A percentile compares a stretch with the other conserved stretches of the same genome.
These are phyloP conservation scores for Colletes gigas DNA, from an alignment of 1,140 invertebrate genomes.

Conservation along the genomic window DNA sequence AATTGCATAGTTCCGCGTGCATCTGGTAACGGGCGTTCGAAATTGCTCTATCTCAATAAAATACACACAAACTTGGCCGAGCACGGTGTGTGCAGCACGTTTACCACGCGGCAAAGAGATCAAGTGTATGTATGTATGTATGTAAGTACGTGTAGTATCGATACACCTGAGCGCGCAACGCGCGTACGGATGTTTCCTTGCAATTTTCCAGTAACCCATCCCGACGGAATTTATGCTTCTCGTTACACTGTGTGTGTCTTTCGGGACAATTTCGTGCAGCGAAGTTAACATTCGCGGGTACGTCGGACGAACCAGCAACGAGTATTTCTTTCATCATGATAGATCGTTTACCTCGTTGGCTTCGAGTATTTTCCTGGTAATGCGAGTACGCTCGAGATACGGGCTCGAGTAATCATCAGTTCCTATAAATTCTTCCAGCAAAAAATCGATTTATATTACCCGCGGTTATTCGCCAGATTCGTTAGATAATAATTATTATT, in stretches of 20 bases:
- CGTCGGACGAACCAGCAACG: neutral
- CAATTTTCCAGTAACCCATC: constrained; percentile 15
- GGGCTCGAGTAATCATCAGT: neutral
- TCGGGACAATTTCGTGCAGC: constrained; percentile 11
- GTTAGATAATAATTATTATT: no score
- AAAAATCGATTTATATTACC: neutral
- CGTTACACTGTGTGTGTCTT: constrained; percentile 4
- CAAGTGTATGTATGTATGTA: neutral
- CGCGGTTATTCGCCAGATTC: no score
- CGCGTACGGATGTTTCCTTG: constrained; percentile 19
- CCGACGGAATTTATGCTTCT: constrained; percentile 30
- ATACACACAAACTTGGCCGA: neutral
- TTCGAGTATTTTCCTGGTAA: neutral
- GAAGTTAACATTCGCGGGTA: constrained; percentile 23
- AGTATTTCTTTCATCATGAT: constrained; percentile 37
- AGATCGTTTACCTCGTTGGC: constrained; percentile 2
- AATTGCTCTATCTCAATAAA: constrained; percentile 38
- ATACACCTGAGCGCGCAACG: constrained; percentile 27
- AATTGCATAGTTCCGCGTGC: constrained; percentile 14
- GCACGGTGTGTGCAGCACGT: neutral
- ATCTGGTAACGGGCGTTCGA: neutral
- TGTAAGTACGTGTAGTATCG: no score
- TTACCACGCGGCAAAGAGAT: neutral
- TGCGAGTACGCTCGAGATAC: neutral
- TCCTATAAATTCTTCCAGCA: neutral